phyloP scores from a whole-genome alignment of 2,888 invertebrate genomes.

The Drosophila pseudotakahashii region DNA sequence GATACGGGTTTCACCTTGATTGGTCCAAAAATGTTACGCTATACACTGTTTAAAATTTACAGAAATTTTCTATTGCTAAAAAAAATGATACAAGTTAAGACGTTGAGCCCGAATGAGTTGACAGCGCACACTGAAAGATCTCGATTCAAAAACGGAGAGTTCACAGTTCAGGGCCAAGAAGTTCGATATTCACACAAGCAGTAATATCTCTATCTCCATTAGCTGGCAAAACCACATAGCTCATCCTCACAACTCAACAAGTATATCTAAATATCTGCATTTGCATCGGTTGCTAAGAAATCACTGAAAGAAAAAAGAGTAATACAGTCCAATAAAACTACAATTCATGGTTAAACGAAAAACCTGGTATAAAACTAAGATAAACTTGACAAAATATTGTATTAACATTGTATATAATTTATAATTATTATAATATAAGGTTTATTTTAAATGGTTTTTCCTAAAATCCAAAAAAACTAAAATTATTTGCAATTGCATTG shows the following conservation, averaged over 20 bases:
- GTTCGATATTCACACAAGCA: slow-evolving; percentile 1
- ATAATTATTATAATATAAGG: too few species aligned
- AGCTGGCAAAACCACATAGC: slow-evolving; percentile 4
- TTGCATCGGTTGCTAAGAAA: neutral
- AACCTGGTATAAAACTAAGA: too few species aligned
- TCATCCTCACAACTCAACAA: neutral
- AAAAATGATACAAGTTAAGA: neutral
- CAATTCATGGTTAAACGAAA: too few species aligned
- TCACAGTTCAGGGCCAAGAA: slow-evolving; percentile 29
- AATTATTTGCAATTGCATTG: too few species aligned
- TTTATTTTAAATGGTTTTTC: too few species aligned
- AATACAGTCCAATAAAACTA: too few species aligned
- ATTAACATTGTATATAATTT: too few species aligned
- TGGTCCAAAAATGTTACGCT: neutral
- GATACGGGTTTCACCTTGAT: neutral
- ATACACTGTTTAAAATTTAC: neutral
- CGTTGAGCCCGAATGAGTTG: neutral
- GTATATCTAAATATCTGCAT: neutral
- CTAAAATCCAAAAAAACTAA: too few species aligned
- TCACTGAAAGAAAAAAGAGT: neutral
- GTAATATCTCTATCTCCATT: slow-evolving; percentile 26
- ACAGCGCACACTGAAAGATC: neutral
- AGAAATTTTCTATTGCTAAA: neutral
- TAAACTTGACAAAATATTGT: too few species aligned
- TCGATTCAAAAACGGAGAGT: neutral